Evolutionary conservation across 2,113 vertebrate genomes (phyloP).

Genomic region (Oriolus oriolus): DNA sequence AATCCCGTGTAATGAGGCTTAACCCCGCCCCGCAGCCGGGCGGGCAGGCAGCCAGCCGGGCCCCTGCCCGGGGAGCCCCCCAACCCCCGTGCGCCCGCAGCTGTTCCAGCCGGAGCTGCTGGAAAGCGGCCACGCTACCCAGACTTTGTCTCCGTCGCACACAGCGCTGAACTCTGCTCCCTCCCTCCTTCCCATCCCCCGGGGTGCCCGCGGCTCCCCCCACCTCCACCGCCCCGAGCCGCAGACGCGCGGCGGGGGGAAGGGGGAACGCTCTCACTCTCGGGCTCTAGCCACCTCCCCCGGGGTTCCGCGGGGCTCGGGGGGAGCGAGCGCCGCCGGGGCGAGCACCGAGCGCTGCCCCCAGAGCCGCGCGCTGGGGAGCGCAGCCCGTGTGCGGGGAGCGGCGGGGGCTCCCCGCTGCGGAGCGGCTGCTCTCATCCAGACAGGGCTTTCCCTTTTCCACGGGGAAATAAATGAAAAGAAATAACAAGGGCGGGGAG

Average conservation of each 20-base stretch:
- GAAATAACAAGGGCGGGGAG: not conserved
- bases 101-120: constrained; percentile 21
- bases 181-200: not conserved
- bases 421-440: not conserved
- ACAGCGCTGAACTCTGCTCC: not conserved
- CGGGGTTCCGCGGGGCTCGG: not conserved
- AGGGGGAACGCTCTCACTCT: not conserved
- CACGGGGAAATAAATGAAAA: not conserved
- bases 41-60: constrained; percentile 25
- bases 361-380: not conserved
- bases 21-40: constrained; percentile 32
- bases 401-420: not conserved
- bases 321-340: not conserved
- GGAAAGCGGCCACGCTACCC: constrained; percentile 14
- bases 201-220: not conserved
- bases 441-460: not conserved
- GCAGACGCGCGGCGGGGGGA: not conserved
- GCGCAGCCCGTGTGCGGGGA: not conserved
- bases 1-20: constrained; percentile 45
- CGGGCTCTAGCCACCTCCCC: not conserved
- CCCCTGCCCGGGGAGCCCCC: not conserved
- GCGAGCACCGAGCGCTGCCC: not conserved
- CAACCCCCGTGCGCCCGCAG: not conserved
- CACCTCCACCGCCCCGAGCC: not conserved
- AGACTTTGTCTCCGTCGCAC: not conserved